Percentiles rank a stretch among this genome's conserved stretches.
Evolutionary conservation across 2,888 invertebrate species (phyloP).

Genomic region (Leptinotarsa haldemani): DNA sequence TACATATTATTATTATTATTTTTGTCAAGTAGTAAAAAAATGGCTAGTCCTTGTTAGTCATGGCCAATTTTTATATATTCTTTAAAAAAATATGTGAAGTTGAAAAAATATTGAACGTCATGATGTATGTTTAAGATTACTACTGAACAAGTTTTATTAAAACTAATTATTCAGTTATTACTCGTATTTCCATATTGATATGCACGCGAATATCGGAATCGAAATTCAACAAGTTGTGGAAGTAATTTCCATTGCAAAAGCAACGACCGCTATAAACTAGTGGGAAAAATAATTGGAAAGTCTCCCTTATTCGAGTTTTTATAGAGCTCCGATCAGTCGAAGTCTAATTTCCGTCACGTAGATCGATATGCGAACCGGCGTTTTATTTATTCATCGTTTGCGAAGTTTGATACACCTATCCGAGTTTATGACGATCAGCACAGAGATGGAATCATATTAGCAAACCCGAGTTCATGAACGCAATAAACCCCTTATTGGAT

Average conservation of each 20-base stretch:
- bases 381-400: background rate
- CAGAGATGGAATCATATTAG: background rate
- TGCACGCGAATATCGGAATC: background rate
- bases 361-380: background rate
- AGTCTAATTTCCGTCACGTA: background rate
- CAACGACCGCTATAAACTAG: background rate
- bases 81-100: too few relatives aligned
- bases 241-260: conserved; percentile 8
- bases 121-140: background rate
- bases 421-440: background rate
- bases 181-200: conserved; percentile 1
- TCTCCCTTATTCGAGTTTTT: conserved; percentile 2
- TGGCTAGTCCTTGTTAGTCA: too few relatives aligned
- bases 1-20: too few relatives aligned
- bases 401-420: background rate
- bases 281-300: conserved; percentile 3
- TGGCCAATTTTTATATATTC: too few relatives aligned
- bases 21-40: too few relatives aligned
- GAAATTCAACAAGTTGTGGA: conserved; percentile 13
- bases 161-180: background rate
- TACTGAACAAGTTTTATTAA: background rate
- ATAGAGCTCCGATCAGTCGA: background rate
- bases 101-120: too few relatives aligned
- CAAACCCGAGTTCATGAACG: background rate
- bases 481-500: background rate